Percentiles rank a stretch among this genome's conserved stretches.
These are phyloP conservation scores for Eilema caniola DNA, from an alignment of 2,888 invertebrate genomes.

Conservation along the genomic window DNA sequence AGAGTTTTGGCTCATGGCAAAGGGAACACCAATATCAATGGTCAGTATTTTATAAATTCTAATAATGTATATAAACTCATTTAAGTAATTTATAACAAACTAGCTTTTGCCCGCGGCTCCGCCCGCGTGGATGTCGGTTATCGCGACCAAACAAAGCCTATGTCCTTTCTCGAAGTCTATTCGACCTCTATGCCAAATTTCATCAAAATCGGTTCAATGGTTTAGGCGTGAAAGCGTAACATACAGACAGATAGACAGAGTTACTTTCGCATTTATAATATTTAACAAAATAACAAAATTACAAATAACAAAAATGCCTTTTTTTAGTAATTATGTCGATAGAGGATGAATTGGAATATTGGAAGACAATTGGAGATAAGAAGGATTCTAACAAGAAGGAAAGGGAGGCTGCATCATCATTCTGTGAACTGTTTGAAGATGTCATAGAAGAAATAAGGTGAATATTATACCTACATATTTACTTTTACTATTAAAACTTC, in stretches of 20 bases:
- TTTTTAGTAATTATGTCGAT: conserved; percentile 88
- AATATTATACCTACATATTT: not conserved
- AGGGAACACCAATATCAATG: conserved; percentile 67
- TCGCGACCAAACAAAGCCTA: too few relatives aligned
- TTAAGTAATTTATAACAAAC: conserved; percentile 6
- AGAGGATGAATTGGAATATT: conserved; percentile 91
- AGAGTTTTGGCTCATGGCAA: conserved; percentile 77
- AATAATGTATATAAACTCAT: not conserved
- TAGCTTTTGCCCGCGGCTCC: too few relatives aligned
- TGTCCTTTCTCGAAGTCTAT: too few relatives aligned
- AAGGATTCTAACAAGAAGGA: conserved; percentile 83
- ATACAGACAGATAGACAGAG: too few relatives aligned
- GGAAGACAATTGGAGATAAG: conserved; percentile 87
- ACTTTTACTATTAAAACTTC: not conserved
- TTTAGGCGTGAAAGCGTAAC: too few relatives aligned
- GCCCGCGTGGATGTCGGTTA: too few relatives aligned
- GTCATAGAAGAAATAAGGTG: conserved; percentile 88
- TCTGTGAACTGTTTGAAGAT: conserved; percentile 87
- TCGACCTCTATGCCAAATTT: too few relatives aligned
- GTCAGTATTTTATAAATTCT: conserved; percentile 52
- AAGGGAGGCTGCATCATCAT: conserved; percentile 86
- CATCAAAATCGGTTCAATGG: too few relatives aligned
- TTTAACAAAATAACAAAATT: too few relatives aligned
- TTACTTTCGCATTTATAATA: too few relatives aligned
- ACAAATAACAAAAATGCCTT: too few relatives aligned